phyloP scores from a whole-genome alignment of 2,797 vertebrate genomes.

The Parambassis ranga region DNA sequence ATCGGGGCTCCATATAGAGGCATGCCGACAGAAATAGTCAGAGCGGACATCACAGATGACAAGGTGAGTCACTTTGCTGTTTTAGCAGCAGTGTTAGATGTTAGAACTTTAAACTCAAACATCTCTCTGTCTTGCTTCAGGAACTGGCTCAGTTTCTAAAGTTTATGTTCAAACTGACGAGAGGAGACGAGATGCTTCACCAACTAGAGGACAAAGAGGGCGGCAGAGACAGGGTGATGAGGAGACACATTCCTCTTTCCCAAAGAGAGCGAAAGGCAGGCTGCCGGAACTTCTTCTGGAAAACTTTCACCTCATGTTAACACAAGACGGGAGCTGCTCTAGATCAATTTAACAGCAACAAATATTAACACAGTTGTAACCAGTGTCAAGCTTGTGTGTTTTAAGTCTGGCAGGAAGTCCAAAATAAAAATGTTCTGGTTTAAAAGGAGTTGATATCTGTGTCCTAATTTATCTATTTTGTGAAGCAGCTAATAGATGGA shows the following conservation, averaged over 20 bases:
- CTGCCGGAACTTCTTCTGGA: slow-evolving; percentile 86
- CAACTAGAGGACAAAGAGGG: slow-evolving; percentile 59
- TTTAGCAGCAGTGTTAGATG: no score
- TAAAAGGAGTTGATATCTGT: no score
- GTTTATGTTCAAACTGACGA: slow-evolving; percentile 59
- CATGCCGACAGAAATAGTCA: slow-evolving; percentile 48
- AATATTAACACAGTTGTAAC: neutral
- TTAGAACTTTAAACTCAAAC: no score
- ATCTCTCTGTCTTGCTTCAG: slow-evolving; percentile 37
- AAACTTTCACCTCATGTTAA: slow-evolving; percentile 84
- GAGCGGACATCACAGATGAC: slow-evolving; percentile 42
- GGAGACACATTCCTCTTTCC: slow-evolving; percentile 70
- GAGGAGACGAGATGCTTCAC: slow-evolving; percentile 10
- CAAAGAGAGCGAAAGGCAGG: slow-evolving; percentile 81
- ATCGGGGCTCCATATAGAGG: slow-evolving; percentile 49
- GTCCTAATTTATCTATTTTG: neutral
- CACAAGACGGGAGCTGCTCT: neutral
- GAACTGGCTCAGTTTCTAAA: slow-evolving; percentile 68
- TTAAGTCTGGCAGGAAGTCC: neutral
- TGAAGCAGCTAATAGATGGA: rapidly evolving
- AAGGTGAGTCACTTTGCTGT: slow-evolving; percentile 59
- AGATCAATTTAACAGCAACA: neutral
- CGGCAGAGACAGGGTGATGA: slow-evolving; percentile 48
- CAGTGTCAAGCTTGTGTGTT: neutral
- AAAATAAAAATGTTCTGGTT: slow-evolving; percentile 27